Conservation (phyloP, 2,797 vertebrate species). For the Pipistrellus pygmaeus region DNA sequence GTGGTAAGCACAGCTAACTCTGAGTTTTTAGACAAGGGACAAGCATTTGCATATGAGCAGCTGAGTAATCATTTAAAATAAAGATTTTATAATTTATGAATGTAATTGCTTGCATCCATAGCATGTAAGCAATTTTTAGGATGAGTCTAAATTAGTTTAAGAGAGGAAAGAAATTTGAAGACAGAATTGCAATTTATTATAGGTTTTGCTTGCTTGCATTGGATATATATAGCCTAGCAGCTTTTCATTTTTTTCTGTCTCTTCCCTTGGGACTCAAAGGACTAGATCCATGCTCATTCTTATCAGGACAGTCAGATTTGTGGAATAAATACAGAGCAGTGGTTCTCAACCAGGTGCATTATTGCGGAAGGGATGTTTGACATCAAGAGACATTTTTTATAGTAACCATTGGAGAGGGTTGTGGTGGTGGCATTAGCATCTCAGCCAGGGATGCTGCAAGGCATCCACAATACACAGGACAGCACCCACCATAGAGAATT, state of each 20-base stretch:
- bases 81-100: conserved; percentile 48
- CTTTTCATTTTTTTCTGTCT: not conserved
- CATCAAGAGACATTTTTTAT: not conserved
- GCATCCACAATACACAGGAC: no score
- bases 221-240: not conserved
- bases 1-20: not conserved
- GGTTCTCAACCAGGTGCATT: not conserved
- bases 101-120: not conserved
- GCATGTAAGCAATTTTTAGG: conserved; percentile 46
- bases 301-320: not conserved
- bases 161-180: conserved; percentile 48
- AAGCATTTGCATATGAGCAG: conserved; percentile 53
- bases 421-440: no score
- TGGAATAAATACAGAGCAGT: not conserved
- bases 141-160: conserved; percentile 63
- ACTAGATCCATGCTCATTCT: not conserved
- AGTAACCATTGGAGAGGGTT: not conserved
- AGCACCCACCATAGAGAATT: not conserved
- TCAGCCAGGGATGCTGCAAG: not conserved
- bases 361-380: not conserved
- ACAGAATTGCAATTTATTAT: conserved; percentile 62
- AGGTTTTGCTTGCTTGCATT: conserved; percentile 61
- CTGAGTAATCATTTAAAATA: conserved; percentile 53
- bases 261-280: not conserved
- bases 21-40: not conserved